Conservation (phyloP, 2,888 invertebrate genomes). For the Endotricha flammealis region DNA sequence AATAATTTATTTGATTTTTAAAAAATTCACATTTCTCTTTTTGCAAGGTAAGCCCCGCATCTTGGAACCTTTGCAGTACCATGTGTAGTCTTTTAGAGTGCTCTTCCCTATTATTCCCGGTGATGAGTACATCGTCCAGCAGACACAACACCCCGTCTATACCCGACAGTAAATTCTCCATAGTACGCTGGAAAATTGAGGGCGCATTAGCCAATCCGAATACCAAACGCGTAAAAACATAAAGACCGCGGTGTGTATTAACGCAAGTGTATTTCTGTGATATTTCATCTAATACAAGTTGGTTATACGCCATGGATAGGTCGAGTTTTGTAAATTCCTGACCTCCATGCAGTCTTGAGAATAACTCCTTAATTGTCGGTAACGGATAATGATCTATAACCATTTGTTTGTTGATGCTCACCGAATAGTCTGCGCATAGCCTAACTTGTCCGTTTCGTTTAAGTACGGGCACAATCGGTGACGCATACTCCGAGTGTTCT, state of each 20-base stretch:
- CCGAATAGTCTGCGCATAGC: slow-evolving; percentile 18
- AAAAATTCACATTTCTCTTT: not conserved
- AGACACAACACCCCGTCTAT: slow-evolving; percentile 12
- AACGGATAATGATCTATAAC: slow-evolving; percentile 20
- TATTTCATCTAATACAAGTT: slow-evolving; percentile 14
- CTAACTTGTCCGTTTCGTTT: slow-evolving; percentile 15
- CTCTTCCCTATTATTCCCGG: slow-evolving; percentile 3
- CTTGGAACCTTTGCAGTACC: not conserved
- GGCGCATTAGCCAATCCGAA: not conserved
- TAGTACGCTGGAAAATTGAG: not conserved
- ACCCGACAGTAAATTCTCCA: not conserved
- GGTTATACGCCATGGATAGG: slow-evolving; percentile 20
- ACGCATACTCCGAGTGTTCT: slow-evolving; percentile 15
- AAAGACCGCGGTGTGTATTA: slow-evolving; percentile 7
- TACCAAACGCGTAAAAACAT: not conserved
- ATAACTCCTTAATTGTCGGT: slow-evolving; percentile 17
- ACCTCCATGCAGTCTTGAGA: slow-evolving; percentile 18
- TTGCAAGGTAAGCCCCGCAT: not conserved
- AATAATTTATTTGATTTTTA: too few species aligned
- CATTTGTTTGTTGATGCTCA: slow-evolving; percentile 18
- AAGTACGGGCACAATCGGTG: too few species aligned
- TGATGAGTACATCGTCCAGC: slow-evolving; percentile 13
- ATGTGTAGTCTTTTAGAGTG: not conserved
- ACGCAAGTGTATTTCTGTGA: slow-evolving; percentile 13
- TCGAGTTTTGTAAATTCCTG: slow-evolving; percentile 15